Evolutionary conservation across 2,888 invertebrate species (phyloP), one percentile per base, ranked within the genome.

Genomic region (Hirtodrosophila trivittata): DNA sequence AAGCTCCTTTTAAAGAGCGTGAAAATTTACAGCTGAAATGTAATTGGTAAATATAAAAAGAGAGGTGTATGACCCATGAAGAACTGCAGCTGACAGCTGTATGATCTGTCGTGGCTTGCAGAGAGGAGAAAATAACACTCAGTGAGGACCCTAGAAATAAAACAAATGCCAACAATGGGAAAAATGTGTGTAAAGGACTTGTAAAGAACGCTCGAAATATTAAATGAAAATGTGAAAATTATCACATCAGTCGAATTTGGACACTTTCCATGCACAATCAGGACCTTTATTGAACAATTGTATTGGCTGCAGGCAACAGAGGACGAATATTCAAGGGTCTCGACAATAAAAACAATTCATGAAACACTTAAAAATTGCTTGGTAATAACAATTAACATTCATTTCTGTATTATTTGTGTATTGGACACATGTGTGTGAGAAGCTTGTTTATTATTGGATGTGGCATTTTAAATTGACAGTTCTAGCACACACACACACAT

Each of bases 381-480:
- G 50, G 25, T 66, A 66, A 62, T 51, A 66, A 64, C 76, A 74
- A 72, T 77, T 76, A 76, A 66, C 64, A 72, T 62, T 57, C 47
- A 62, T 51, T 56, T 60, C 47, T 63, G 63, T 25, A 46, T 57
- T 45, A 43, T 37, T 39, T 54, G 43, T 57, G 55, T 25, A 13
- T 28, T 9, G 26, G 39, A 56, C 55, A 50, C 43, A 54, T 70
- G 14, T 47, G 38, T 28, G 39, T 13, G 43, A 2, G 16, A 35
- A 21, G 25, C 47, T 59, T 68, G 65, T 64, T 57, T 65, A 64
- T 66, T 75, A 57, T 73, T 74, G 73, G 32, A 47, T 57, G 39
- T 67, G 75, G 59, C 75, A 75, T 56, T 55, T 73, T 54, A 54
- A 70, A 70, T 73, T 73, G 75, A 75, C 75, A 75, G 54, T 75